Base-by-base conservation (phyloP, 2,888 invertebrate species). In the Notodonta ziczac region DNA sequence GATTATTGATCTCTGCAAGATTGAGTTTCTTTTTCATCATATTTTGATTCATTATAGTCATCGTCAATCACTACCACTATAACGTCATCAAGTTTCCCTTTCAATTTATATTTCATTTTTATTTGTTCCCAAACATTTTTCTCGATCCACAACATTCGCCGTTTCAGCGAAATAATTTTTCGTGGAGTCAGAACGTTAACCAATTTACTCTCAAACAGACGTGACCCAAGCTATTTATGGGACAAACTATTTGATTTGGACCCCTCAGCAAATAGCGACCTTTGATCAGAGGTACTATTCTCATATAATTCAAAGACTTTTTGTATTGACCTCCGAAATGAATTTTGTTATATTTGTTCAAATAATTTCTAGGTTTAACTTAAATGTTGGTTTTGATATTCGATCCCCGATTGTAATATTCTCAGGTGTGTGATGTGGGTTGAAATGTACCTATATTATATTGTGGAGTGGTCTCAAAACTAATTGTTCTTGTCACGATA, bases 161-260 rank as follows among this genome's bases (percentile, higher is more conserved):
- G 62, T 72, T 72, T 70, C 76, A 72, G 67, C 62, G 62, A 76
- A 72, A 76, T 72, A 74, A 77, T 77, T 72, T 75, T 78, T 69
- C 63, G 69, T 72, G 14, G 66, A 72, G 69, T 69, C 72, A 74
- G 69, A 61, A 65, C 69, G 70, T 76, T 77, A 76, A 76, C 74
- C 77, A 74, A 76, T 77, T 76, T 77, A 78, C 66, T 71, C 58
- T 44, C 60, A 55, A 56, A 56, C 44, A 72, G 71, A 78, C 68
- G 74, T 70, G 79, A 74, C 72, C 74, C 74, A n/a, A 64, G 68
- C 69, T 77, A 78, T 74, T 74, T 79, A 74, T 76, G 66, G 71
- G 77, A 72, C 74, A 71, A 75, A 77, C 74, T 78, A 73, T 79
- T 77, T 79, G 74, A 79, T 77, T 73, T 74, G 70, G 65, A 57